phyloP scores from a whole-genome alignment of 2,888 invertebrate species.

The Brachylomia viminalis region DNA sequence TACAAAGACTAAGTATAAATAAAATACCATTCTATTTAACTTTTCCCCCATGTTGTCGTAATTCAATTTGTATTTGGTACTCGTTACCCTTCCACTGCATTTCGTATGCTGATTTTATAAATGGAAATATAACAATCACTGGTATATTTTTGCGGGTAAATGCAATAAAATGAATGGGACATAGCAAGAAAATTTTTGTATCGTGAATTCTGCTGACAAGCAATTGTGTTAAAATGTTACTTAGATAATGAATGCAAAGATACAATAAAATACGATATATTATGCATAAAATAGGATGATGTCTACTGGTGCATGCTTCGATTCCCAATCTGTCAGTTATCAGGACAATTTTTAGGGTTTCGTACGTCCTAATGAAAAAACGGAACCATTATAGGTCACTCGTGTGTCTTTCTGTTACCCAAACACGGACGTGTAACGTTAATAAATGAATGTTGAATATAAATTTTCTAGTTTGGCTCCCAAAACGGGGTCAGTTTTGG shows the following conservation, averaged over 20 bases:
- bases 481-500: too few relatives aligned
- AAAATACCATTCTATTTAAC: slow-evolving; percentile 7
- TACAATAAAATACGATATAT: too few relatives aligned
- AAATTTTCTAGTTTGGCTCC: too few relatives aligned
- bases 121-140: slow-evolving; percentile 36
- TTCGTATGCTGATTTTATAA: slow-evolving; percentile 35
- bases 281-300: too few relatives aligned
- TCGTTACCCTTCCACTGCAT: slow-evolving; percentile 24
- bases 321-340: not conserved
- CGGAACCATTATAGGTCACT: too few relatives aligned
- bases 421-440: too few relatives aligned
- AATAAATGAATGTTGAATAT: too few relatives aligned
- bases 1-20: not conserved
- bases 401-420: too few relatives aligned
- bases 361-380: too few relatives aligned
- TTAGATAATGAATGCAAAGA: too few relatives aligned
- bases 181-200: not conserved
- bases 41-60: slow-evolving; percentile 7
- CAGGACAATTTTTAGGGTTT: too few relatives aligned
- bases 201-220: not conserved
- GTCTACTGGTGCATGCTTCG: not conserved
- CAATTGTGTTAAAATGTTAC: not conserved
- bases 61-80: slow-evolving; percentile 18
- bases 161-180: not conserved
- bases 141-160: not conserved